These are phyloP conservation scores for Aplodontia rufa DNA, from an alignment of 2,113 vertebrate genomes.

Conservation along the genomic window DNA sequence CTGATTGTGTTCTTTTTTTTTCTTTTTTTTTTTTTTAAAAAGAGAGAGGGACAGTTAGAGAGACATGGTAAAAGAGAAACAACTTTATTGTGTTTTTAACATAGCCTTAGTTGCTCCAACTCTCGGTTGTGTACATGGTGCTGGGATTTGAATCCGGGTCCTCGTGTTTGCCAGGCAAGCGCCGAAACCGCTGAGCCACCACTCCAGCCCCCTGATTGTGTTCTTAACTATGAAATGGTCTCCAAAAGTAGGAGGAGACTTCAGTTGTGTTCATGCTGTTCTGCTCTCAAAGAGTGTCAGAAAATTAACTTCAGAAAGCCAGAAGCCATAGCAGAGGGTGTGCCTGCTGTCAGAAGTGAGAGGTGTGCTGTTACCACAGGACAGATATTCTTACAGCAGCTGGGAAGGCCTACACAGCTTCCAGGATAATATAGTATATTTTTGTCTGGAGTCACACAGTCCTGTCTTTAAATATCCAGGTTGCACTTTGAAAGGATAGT, in stretches of 20 bases:
- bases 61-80: no score
- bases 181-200: no score
- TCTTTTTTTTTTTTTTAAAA: no score
- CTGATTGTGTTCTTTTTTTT: no score
- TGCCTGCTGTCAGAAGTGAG: background rate
- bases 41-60: no score
- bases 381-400: conserved; percentile 48
- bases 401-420: background rate
- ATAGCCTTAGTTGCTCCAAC: no score
- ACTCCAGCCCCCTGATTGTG: no score
- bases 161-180: no score
- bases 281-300: background rate
- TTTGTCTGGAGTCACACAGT: conserved; percentile 54
- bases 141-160: no score
- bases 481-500: conserved; percentile 29
- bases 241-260: background rate
- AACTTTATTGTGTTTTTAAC: no score
- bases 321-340: background rate
- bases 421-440: conserved; percentile 49
- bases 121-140: no score
- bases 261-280: background rate
- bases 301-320: background rate
- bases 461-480: conserved; percentile 60
- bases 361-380: conserved; percentile 28
- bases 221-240: background rate